Evolutionary conservation across 2,888 invertebrate species (phyloP).

Genomic region (Caenorhabditis sinica): DNA sequence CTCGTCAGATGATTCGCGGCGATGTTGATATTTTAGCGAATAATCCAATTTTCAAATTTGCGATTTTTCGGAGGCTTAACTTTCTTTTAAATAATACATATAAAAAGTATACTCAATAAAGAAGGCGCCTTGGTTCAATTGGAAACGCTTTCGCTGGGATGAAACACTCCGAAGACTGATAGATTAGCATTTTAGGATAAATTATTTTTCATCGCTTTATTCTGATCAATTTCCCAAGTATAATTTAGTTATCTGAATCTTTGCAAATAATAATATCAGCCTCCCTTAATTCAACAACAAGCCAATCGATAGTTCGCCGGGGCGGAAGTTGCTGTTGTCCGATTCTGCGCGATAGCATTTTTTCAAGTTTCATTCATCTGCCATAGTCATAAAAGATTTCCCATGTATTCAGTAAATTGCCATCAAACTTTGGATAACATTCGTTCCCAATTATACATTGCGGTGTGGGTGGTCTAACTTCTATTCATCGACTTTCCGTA

Average conservation of each 20-base stretch:
- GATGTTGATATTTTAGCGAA: background rate
- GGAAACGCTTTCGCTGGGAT: no score
- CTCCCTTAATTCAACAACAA: conserved; percentile 13
- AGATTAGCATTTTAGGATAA: no score
- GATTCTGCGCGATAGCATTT: background rate
- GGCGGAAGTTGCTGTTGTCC: conserved; percentile 5
- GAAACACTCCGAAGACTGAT: no score
- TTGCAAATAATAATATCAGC: background rate
- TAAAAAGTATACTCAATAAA: background rate
- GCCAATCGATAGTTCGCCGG: conserved; percentile 22
- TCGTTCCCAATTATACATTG: no score
- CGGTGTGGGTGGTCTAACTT: no score
- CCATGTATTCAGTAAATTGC: no score
- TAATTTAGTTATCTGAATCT: background rate
- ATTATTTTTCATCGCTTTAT: background rate
- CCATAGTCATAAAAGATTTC: no score
- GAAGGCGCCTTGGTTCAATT: no score
- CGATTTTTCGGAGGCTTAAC: background rate
- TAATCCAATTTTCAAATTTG: conserved; percentile 12
- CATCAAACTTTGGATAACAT: no score
- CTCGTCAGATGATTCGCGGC: conserved; percentile 43
- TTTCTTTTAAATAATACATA: conserved; percentile 11
- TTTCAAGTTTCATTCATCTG: no score
- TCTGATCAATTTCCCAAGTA: background rate
- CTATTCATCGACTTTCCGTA: no score